phyloP scores from a whole-genome alignment of 92 coral and sea anemone species.

The Ricordea florida region DNA sequence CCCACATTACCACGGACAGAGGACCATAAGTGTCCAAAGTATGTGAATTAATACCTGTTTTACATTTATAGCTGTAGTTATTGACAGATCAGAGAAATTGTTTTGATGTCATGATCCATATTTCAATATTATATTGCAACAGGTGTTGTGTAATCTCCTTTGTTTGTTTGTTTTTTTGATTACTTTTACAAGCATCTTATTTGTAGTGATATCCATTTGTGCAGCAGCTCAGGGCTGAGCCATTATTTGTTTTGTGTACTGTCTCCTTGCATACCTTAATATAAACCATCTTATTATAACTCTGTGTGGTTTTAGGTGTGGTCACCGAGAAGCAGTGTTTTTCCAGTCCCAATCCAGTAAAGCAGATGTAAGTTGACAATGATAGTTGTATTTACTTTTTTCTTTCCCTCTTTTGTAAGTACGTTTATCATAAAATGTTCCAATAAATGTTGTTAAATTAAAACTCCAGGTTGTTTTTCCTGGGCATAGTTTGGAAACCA shows the following conservation, averaged over 20 bases:
- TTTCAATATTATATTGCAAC: background rate
- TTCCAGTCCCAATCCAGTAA: slow-evolving; percentile 98
- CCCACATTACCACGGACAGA: slow-evolving; percentile 97
- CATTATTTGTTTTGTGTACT: too few relatives aligned
- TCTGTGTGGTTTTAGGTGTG: too few relatives aligned
- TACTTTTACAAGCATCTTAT: background rate
- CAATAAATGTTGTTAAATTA: background rate
- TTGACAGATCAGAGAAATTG: background rate
- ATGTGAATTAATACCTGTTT: background rate
- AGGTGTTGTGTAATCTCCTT: too few relatives aligned
- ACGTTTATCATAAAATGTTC: background rate
- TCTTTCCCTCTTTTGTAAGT: background rate
- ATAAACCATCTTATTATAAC: too few relatives aligned
- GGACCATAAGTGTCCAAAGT: slow-evolving; percentile 95
- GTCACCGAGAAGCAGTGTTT: slow-evolving; percentile 91
- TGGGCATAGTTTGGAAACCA: too few relatives aligned
- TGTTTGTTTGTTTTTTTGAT: background rate
- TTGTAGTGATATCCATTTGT: too few relatives aligned
- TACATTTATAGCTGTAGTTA: background rate
- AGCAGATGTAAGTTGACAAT: slow-evolving; percentile 83
- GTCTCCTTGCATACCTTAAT: too few relatives aligned
- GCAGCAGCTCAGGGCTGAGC: too few relatives aligned
- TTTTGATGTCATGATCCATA: background rate
- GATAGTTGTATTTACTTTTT: background rate
- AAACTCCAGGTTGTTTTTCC: background rate